Conservation (phyloP, 2,113 vertebrate genomes). For the Myrmecophaga tridactyla region DNA sequence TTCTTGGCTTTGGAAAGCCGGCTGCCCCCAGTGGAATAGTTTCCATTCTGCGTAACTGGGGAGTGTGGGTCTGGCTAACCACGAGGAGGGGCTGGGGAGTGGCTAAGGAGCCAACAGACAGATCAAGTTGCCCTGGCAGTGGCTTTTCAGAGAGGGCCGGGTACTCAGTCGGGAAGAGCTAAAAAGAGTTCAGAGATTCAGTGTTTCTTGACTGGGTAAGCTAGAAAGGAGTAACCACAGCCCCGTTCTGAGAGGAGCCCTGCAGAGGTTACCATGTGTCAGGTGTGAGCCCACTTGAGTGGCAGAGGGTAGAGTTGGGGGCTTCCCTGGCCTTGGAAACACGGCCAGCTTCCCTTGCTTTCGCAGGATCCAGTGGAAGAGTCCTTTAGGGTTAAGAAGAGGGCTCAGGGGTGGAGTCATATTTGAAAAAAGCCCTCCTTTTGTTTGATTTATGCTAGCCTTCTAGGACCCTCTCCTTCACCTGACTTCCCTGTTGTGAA, state of each 20-base stretch:
- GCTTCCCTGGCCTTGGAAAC: not conserved
- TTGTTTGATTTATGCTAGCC: not conserved
- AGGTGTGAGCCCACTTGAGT: not conserved
- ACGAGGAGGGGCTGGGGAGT: slow-evolving; percentile 70
- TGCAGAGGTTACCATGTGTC: not conserved
- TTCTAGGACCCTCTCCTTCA: slow-evolving; percentile 29
- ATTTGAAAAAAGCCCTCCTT: slow-evolving; percentile 15
- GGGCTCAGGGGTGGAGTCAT: not conserved
- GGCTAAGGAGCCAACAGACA: slow-evolving; percentile 62
- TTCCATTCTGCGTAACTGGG: slow-evolving; percentile 74
- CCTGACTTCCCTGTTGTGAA: slow-evolving; percentile 23
- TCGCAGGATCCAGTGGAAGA: not conserved
- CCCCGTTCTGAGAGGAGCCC: not conserved
- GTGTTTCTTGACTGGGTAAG: not conserved
- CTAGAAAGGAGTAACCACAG: not conserved
- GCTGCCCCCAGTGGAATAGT: slow-evolving; percentile 73
- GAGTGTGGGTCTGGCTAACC: slow-evolving; percentile 73
- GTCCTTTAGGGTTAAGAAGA: not conserved
- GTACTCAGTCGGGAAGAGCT: not conserved
- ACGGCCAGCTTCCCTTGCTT: not conserved
- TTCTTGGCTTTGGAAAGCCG: slow-evolving; percentile 61
- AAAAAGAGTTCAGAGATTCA: not conserved
- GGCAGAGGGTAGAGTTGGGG: not conserved
- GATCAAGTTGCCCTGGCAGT: slow-evolving; percentile 65
- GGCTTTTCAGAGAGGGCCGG: slow-evolving; percentile 30